Evolutionary conservation across 1,140 invertebrate species (phyloP).

Genomic region (Babylonia areolata): DNA sequence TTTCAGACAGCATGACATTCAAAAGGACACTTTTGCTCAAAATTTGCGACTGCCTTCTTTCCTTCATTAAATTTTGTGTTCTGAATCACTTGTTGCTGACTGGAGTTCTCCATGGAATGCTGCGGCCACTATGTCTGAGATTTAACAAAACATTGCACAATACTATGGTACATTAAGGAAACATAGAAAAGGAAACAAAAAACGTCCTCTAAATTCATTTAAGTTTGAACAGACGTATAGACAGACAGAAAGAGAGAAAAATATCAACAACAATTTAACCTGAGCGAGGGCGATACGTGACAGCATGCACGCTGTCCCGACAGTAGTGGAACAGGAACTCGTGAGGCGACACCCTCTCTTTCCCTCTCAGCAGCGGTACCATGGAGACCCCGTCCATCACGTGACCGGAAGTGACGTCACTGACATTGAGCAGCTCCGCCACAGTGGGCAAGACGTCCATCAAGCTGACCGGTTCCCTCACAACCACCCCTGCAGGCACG

Average conservation of each 20-base stretch:
- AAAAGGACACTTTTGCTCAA: no score
- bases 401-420: conserved; percentile 41
- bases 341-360: conserved; percentile 55
- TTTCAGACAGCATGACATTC: no score
- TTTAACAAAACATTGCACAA: no score
- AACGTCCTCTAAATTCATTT: no score
- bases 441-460: conserved; percentile 77
- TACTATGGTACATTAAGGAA: no score
- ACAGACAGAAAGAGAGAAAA: not conserved
- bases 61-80: no score
- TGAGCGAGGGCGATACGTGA: conserved; percentile 57
- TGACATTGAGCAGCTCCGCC: conserved; percentile 50
- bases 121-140: no score
- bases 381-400: conserved; percentile 68
- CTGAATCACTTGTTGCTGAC: no score
- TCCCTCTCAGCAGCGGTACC: conserved; percentile 58
- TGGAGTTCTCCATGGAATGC: no score
- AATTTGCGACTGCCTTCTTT: no score
- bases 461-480: conserved; percentile 69
- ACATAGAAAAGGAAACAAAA: no score
- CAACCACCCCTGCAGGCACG: conserved; percentile 56
- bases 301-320: conserved; percentile 64
- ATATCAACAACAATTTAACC: conserved; percentile 39
- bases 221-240: not conserved
- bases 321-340: conserved; percentile 73